A percentile compares a stretch with the other conserved stretches of the same genome.
These are phyloP conservation scores for Zeuzera pyrina DNA, from an alignment of 2,888 invertebrate genomes.

Conservation along the genomic window DNA sequence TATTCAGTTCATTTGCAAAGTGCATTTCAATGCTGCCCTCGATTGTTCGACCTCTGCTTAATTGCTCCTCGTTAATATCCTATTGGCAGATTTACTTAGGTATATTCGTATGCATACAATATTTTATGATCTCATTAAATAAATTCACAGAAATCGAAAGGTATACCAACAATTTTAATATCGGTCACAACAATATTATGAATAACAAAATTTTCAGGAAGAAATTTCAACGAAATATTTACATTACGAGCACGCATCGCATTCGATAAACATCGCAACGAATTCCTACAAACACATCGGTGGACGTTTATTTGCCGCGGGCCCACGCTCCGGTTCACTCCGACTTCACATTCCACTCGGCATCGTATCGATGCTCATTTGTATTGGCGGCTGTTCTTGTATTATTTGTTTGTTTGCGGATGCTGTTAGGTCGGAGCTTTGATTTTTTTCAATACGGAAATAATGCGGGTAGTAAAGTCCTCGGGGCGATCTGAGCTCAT, in stretches of 20 bases:
- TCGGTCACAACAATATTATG: too few relatives aligned
- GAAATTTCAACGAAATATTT: slow-evolving; percentile 35
- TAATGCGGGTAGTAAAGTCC: slow-evolving; percentile 60
- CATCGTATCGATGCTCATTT: slow-evolving; percentile 66
- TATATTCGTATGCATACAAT: too few relatives aligned
- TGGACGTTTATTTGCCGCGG: slow-evolving; percentile 62
- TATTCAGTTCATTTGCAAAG: slow-evolving; percentile 69
- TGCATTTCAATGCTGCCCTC: slow-evolving; percentile 66
- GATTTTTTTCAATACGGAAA: slow-evolving; percentile 69
- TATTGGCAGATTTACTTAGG: slow-evolving; percentile 51
- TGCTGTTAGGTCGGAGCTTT: slow-evolving; percentile 62
- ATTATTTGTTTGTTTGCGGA: slow-evolving; percentile 70
- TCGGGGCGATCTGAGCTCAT: slow-evolving; percentile 43
- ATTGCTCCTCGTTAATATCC: slow-evolving; percentile 64
- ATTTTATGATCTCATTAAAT: too few relatives aligned
- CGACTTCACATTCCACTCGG: slow-evolving; percentile 57
- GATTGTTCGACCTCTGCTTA: slow-evolving; percentile 60
- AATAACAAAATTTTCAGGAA: slow-evolving; percentile 6
- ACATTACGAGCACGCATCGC: slow-evolving; percentile 47
- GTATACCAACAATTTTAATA: too few relatives aligned
- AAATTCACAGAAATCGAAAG: too few relatives aligned
- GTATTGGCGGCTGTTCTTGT: slow-evolving; percentile 62
- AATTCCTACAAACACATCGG: slow-evolving; percentile 65
- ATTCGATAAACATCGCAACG: slow-evolving; percentile 66
- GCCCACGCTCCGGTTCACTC: slow-evolving; percentile 52